These are phyloP conservation scores for Pelodiscus sinensis DNA, from an alignment of 2,113 vertebrate genomes.

Conservation along the genomic window DNA sequence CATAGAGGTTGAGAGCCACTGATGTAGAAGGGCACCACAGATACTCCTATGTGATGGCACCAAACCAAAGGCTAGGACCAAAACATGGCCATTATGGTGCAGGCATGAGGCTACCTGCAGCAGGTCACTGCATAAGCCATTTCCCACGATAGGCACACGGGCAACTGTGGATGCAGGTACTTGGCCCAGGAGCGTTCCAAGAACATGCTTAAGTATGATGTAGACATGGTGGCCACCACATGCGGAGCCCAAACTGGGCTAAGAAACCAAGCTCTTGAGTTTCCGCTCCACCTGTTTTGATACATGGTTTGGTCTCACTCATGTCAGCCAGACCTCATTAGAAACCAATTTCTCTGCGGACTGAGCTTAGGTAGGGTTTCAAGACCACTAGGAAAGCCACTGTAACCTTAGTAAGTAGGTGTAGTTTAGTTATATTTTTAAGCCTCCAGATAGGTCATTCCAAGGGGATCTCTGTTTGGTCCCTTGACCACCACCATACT, in stretches of 20 bases:
- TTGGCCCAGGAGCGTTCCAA: not conserved
- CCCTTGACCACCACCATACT: not conserved
- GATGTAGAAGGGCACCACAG: not conserved
- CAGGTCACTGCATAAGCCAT: not conserved
- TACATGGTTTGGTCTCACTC: rapidly evolving
- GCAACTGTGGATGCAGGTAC: not conserved
- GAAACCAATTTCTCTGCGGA: rapidly evolving
- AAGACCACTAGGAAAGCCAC: not conserved
- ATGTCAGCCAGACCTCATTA: not conserved
- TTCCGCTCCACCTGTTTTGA: not conserved
- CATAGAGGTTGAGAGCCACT: too few species aligned
- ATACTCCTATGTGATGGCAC: not conserved
- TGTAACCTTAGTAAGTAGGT: not conserved
- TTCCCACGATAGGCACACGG: not conserved
- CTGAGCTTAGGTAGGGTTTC: not conserved
- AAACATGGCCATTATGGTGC: not conserved
- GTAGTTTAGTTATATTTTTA: not conserved
- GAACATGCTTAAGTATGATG: not conserved
- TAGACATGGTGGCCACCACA: not conserved
- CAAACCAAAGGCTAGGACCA: not conserved
- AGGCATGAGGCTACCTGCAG: not conserved
- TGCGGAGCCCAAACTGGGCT: rapidly evolving
- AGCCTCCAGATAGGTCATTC: not conserved
- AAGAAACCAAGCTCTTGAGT: not conserved
- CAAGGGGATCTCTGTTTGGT: not conserved